phyloP scores from a whole-genome alignment of 2,888 invertebrate genomes.

The Chamaedrilus cognettii region DNA sequence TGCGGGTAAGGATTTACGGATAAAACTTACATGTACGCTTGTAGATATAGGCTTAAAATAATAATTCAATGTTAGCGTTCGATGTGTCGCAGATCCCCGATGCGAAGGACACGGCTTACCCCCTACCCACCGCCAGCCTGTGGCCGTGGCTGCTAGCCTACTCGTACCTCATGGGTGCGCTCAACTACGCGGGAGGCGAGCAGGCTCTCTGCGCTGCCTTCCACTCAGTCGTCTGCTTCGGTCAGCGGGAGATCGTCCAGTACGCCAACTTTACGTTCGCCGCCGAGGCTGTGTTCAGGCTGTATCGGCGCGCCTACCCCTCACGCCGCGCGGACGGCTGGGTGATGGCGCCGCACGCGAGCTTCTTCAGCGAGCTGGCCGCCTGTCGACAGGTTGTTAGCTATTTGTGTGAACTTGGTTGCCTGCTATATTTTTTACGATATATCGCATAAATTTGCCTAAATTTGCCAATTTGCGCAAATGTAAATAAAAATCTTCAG shows the following conservation, averaged over 20 bases:
- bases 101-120: no score
- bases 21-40: no score
- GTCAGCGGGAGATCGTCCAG: constrained; percentile 39
- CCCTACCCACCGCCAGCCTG: no score
- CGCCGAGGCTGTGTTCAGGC: constrained; percentile 34
- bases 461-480: no score
- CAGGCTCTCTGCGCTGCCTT: constrained; percentile 37
- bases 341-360: constrained; percentile 24
- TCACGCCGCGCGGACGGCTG: constrained; percentile 28
- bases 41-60: no score
- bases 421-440: no score
- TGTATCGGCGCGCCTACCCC: constrained; percentile 33
- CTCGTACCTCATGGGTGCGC: constrained; percentile 32
- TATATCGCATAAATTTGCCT: no score
- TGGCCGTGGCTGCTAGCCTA: constrained; percentile 21
- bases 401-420: no score
- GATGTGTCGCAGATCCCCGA: no score
- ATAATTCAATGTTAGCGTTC: no score
- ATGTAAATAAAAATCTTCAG: no score
- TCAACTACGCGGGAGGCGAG: constrained; percentile 36
- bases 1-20: no score
- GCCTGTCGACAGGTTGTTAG: neutral
- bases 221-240: constrained; percentile 38
- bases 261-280: constrained; percentile 38
- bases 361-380: constrained; percentile 34